These are phyloP conservation scores for Sinocyclocheilus maitianheensis DNA, from an alignment of 2,113 vertebrate species.

Conservation along the genomic window DNA sequence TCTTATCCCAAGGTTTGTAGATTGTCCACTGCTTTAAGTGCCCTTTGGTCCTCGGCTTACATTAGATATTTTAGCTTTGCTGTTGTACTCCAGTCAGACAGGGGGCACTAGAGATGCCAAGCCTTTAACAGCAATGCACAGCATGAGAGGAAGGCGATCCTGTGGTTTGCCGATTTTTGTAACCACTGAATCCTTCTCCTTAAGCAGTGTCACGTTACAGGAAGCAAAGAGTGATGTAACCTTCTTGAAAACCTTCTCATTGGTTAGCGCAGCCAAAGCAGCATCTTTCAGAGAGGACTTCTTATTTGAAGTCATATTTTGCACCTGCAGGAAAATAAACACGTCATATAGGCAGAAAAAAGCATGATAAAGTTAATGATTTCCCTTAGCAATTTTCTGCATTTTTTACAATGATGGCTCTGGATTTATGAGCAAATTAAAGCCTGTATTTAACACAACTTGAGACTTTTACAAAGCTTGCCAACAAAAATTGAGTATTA, in stretches of 20 bases:
- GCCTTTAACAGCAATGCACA: conserved; percentile 80
- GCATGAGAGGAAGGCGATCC: conserved; percentile 71
- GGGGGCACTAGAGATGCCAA: conserved; percentile 71
- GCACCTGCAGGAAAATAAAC: conserved; percentile 72
- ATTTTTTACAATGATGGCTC: neutral
- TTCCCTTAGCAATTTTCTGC: too few relatives aligned
- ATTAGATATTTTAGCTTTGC: neutral
- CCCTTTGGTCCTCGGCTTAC: neutral
- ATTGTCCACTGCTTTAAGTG: neutral
- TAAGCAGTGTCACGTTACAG: conserved; percentile 73
- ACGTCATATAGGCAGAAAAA: neutral
- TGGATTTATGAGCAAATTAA: neutral
- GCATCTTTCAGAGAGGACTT: conserved; percentile 64
- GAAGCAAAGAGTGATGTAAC: conserved; percentile 75
- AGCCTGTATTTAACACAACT: neutral
- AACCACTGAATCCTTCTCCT: conserved; percentile 69
- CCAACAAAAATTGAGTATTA: neutral
- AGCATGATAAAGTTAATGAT: neutral
- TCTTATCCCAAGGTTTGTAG: too few relatives aligned
- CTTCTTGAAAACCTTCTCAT: conserved; percentile 68
- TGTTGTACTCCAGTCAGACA: conserved; percentile 32
- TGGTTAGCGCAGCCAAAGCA: conserved; percentile 66
- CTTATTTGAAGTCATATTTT: conserved; percentile 63
- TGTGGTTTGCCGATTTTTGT: conserved; percentile 65
- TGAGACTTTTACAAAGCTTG: neutral